Base-by-base conservation (phyloP, 2,113 vertebrate genomes). In the Potamarius usumacintae region DNA sequence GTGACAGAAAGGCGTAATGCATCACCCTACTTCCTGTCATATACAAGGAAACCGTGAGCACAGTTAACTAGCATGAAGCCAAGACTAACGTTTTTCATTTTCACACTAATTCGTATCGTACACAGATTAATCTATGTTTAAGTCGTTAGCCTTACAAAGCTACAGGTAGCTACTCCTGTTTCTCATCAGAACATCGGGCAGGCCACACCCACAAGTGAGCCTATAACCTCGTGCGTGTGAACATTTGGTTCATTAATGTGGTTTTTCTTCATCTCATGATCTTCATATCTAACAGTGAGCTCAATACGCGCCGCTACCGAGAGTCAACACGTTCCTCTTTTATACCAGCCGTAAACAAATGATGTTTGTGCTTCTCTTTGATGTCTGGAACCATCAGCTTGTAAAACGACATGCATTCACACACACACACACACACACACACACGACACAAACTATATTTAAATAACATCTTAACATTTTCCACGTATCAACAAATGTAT, bases 401-500 rank as follows among this genome's bases (percentile, higher is more conserved):
- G 34, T 77, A 52, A 82, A 82, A 85, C 60, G 57, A 89, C 86
- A 88, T 89, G 86, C 84, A 84, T 84, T 83, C 93, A 94, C 93
- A 92, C 93, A 94, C 18, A 80, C 62, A 86, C 15, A 52, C 57
- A 87, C 83, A 84, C 83, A 87, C 72, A 95, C 91, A 95, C 93
- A 95, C 93, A 93, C 93, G 94, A 95, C 95, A 96, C 80, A 84
- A 57, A 88, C 76, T 87, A 87, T 88, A 90, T 95, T 96, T 96
- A 96, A 96, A 97, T 96, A 96, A 95, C 91, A 92, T 93, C 71
- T 94, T 94, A 83, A 88, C 84, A 94, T 94, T 93, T 90, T 95
- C 79, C 93, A 94, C 94, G 93, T 90, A 92, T 86, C 77, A 80
- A 87, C 83, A 88, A 86, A 84, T 60, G 74, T 91, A 89, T 92